Base-by-base conservation (phyloP, 2,888 invertebrate genomes). In the Spialia ferax region DNA sequence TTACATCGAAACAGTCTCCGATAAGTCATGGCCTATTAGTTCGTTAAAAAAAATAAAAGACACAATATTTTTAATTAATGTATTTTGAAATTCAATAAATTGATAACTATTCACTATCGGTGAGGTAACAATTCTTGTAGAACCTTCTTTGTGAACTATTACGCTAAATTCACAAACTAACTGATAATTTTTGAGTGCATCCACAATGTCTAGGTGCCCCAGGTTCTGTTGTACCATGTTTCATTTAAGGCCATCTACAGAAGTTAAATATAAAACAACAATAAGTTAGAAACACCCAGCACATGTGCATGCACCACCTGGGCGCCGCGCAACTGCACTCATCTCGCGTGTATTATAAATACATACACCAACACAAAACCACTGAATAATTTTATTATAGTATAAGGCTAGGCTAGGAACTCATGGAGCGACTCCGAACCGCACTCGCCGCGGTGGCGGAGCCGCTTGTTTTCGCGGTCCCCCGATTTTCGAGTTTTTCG, bases 71-170 rank as follows among this genome's bases (percentile, higher is more conserved):
- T 88, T 85, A 80, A 83, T 84, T 88, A 85, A 86, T 91, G 84
- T 91, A 91, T 90, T 91, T 89, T 81, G 83, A 86, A 88, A 84
- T 88, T 88, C 84, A 84, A 88, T 89, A 88, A 90, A 87, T 89
- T 87, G 87, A 88, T 88, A 88, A 88, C 90, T 92, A 92, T 88
- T 79, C 83, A 87, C 91, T 91, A 92, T 93, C 88, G 91, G 91
- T 93, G 92, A 92, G 92, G 92, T 91, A 91, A 91, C 90, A 91
- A 92, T 86, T 87, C 84, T 86, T 84, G 83, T 86, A 90, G 88
- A 89, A 88, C 85, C 87, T 83, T 84, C 78, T 84, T 83, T 85
- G 85, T 84, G 78, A 85, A 82, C 87, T 87, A 85, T 79, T 79
- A 84, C 79, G 81, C 88, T 89, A 89, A 83, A 82, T 85, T 86